Conservation (phyloP, 2,113 vertebrate species). For the Seriola dumerili region DNA sequence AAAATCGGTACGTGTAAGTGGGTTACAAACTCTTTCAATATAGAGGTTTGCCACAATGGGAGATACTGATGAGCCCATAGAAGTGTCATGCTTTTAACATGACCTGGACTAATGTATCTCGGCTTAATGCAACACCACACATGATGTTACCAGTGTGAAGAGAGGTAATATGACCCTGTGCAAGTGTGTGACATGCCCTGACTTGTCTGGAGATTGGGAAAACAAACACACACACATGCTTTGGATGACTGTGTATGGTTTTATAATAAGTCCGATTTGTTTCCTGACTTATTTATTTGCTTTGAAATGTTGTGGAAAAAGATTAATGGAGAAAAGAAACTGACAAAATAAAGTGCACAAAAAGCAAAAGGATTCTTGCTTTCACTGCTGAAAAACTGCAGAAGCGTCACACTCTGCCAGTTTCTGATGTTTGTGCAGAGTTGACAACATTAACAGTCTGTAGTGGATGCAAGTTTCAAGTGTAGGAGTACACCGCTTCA, state of each 20-base stretch:
- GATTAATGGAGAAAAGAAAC: neutral
- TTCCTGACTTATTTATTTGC: neutral
- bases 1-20: too few relatives aligned
- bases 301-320: neutral
- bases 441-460: neutral
- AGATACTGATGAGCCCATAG: too few relatives aligned
- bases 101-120: neutral
- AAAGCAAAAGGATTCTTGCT: neutral
- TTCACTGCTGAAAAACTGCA: neutral
- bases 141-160: neutral
- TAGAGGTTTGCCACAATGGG: too few relatives aligned
- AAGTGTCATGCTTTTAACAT: neutral
- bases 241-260: neutral
- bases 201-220: slow-evolving; percentile 31
- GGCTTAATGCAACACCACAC: neutral
- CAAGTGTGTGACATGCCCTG: neutral
- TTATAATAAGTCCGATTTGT: neutral
- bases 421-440: slow-evolving; percentile 4
- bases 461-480: neutral
- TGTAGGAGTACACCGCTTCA: too few relatives aligned
- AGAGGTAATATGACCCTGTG: slow-evolving; percentile 1
- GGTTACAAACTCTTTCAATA: too few relatives aligned
- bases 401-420: slow-evolving; percentile 17
- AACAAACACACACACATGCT: slow-evolving; percentile 12
- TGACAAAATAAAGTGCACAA: neutral